Evolutionary conservation across 2,113 vertebrate species (phyloP).

Genomic region (Cygnus buccinator): DNA sequence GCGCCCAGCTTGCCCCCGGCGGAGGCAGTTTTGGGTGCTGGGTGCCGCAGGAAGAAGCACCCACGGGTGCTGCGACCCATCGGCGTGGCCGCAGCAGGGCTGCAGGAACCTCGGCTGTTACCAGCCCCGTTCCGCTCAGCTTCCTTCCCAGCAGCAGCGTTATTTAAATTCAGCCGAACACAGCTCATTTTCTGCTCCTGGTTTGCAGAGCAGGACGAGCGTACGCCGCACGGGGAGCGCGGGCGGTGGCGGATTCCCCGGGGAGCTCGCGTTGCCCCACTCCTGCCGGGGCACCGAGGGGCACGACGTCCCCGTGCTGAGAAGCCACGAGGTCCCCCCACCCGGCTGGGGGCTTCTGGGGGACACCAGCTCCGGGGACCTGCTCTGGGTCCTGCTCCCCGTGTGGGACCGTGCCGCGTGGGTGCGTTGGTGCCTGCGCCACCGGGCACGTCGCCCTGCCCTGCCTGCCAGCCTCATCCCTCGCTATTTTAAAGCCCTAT

Average conservation of each 20-base stretch:
- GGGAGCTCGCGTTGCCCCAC: accelerated
- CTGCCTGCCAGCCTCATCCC: not conserved
- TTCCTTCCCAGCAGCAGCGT: accelerated
- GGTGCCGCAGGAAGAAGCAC: not conserved
- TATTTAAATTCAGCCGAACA: not conserved
- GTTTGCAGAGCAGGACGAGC: not conserved
- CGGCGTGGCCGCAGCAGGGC: too few species aligned
- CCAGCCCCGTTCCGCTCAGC: accelerated
- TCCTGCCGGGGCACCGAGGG: not conserved
- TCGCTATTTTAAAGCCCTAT: not conserved
- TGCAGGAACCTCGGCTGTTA: not conserved
- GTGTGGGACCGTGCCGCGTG: not conserved
- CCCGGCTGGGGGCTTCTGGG: not conserved
- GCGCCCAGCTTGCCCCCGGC: accelerated
- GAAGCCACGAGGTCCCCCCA: accelerated
- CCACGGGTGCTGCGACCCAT: too few species aligned
- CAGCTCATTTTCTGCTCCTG: not conserved
- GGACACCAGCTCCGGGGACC: not conserved
- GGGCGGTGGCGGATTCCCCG: accelerated
- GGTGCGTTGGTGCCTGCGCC: not conserved
- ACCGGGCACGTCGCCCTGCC: not conserved
- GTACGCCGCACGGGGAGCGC: not conserved
- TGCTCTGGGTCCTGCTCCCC: not conserved
- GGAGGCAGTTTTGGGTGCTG: not conserved
- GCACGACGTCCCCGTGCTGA: accelerated